phyloP scores from a whole-genome alignment of 2,888 invertebrate species.

The Scotopteryx bipunctaria region DNA sequence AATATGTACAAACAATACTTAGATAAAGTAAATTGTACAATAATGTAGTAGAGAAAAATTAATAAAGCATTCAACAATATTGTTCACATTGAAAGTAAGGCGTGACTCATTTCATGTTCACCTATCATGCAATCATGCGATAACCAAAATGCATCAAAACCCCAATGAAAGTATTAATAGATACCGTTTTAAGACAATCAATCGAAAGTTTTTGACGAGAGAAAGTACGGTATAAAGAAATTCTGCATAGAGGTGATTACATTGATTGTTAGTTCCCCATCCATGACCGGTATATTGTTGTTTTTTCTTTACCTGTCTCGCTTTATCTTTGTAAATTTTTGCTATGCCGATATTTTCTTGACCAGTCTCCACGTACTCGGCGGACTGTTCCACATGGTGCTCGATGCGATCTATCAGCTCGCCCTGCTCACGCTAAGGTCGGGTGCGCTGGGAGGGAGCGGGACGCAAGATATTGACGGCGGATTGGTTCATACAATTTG shows the following conservation, averaged over 20 bases:
- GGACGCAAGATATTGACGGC: constrained; percentile 59
- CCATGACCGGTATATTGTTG: constrained; percentile 12
- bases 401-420: constrained; percentile 97
- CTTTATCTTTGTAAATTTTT: constrained; percentile 92
- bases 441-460: constrained; percentile 67
- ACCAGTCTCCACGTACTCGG: constrained; percentile 92
- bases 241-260: background rate
- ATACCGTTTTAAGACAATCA: background rate
- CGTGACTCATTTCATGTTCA: constrained; percentile 14
- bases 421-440: constrained; percentile 87
- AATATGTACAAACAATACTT: background rate
- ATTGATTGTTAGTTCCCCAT: constrained; percentile 19
- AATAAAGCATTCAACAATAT: constrained; percentile 1
- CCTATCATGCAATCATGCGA: constrained; percentile 27
- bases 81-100: constrained; percentile 17
- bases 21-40: background rate
- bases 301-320: constrained; percentile 89
- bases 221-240: background rate
- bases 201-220: background rate
- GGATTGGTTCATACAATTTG: constrained; percentile 78
- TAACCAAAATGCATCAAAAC: constrained; percentile 14
- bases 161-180: constrained; percentile 10
- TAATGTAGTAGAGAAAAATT: background rate
- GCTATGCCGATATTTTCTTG: constrained; percentile 91
- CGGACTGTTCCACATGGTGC: constrained; percentile 94